These are phyloP conservation scores for Amphiura filiformis DNA, from an alignment of 35 echinoderm and acorn worm species.

Conservation along the genomic window DNA sequence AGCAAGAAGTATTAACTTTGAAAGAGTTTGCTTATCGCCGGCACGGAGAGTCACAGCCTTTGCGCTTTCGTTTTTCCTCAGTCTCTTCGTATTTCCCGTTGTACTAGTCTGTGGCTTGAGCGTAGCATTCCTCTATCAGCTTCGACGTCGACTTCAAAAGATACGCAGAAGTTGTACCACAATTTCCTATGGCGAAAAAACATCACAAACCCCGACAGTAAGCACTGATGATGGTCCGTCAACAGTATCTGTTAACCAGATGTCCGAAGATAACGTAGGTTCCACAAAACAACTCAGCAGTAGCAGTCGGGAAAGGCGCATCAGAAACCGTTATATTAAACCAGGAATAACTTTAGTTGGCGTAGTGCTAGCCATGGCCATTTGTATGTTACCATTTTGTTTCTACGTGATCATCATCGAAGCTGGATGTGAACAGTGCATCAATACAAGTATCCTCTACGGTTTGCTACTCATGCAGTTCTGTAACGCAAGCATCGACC, in stretches of 20 bases:
- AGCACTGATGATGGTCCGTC: too few relatives aligned
- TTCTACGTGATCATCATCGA: not conserved
- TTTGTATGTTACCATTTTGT: too few relatives aligned
- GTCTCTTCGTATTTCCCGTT: not conserved
- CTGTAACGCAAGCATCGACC: not conserved
- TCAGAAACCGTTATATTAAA: too few relatives aligned
- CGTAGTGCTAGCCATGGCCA: too few relatives aligned
- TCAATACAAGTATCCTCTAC: not conserved
- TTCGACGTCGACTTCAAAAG: not conserved
- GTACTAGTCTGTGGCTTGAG: not conserved
- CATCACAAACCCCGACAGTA: too few relatives aligned
- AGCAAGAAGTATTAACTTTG: not conserved
- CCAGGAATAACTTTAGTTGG: too few relatives aligned
- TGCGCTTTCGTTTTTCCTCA: not conserved
- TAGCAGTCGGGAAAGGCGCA: too few relatives aligned
- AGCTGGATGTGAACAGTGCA: not conserved
- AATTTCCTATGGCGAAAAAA: too few relatives aligned
- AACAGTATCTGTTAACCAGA: not conserved
- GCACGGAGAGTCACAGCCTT: not conserved
- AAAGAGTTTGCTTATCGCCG: slow-evolving; percentile 4
- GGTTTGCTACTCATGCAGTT: not conserved
- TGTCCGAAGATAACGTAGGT: not conserved
- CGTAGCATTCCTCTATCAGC: not conserved
- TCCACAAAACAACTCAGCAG: not conserved
- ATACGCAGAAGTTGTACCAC: too few relatives aligned